phyloP scores from a whole-genome alignment of 2,797 vertebrate species.

The Emys orbicularis region DNA sequence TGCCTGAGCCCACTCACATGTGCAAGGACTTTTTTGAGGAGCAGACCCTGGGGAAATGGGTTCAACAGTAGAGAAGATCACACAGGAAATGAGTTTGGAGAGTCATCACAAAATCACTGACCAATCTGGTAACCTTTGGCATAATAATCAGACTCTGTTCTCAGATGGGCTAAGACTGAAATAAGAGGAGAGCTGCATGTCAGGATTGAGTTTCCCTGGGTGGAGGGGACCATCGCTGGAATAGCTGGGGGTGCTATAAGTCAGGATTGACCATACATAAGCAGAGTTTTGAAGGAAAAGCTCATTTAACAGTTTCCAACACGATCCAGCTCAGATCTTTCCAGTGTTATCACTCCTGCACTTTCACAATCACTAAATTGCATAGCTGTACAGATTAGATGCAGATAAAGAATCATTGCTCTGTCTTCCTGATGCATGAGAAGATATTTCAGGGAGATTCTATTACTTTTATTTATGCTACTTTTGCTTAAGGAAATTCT shows the following conservation, averaged over 20 bases:
- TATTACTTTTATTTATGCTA: not conserved
- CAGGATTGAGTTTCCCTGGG: not conserved
- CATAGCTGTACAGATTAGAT: conserved; percentile 2
- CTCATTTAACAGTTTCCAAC: not conserved
- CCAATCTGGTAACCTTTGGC: not conserved
- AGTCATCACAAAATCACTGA: not conserved
- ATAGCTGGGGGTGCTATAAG: not conserved
- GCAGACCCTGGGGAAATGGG: not conserved
- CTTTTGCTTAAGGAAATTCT: not conserved
- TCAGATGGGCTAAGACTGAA: not conserved
- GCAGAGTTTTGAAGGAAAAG: not conserved
- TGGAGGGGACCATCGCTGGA: not conserved
- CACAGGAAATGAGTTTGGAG: not conserved
- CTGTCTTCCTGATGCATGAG: conserved; percentile 4
- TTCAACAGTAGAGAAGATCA: conserved; percentile 2
- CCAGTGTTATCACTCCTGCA: not conserved
- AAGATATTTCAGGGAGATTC: conserved; percentile 41
- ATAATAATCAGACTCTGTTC: not conserved
- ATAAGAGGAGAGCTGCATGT: not conserved
- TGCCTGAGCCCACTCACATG: not conserved
- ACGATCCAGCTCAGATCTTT: not conserved
- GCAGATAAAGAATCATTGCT: conserved; percentile 40
- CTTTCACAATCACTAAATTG: conserved; percentile 8
- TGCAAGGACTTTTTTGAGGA: not conserved
- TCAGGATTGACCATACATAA: not conserved